Evolutionary conservation across 2,113 vertebrate species (phyloP), one percentile per base, ranked within the genome.

Genomic region (Tragelaphus strepsiceros): DNA sequence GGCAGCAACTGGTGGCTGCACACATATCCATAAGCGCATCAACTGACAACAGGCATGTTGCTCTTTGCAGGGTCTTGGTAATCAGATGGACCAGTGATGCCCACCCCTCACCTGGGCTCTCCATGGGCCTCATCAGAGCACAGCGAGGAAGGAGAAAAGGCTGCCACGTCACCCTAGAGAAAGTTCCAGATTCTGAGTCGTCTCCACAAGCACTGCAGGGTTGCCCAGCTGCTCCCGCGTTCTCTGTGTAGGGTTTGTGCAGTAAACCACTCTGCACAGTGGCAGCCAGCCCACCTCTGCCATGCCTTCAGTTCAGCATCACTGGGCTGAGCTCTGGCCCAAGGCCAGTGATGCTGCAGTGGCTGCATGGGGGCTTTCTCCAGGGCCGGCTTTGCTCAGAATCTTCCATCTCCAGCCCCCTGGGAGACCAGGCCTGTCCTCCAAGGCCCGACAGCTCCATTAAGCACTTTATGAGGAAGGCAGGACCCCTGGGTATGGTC

Each of bases 21-120:
- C 80, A 11, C 14, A 14, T 30, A 58, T 22, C 43, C 26, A 13
- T 43, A 22, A 80, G 64, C 56, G 0, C 22, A 15, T 19, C 46
- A 8, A 0, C 84, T 77, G 74, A 78, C 0, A 3, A 46, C 14
- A 46, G 28, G 39, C 51, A 12, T 14, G 0, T 88, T 6, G 2
- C 91, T 96, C 98, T 96, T 87, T 80, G 17, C 97, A 99, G 99
- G 98, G 97, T 53, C 92, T 80, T 16, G 22, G 5, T 26, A 91
- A 80, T 90, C 96, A 98, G 81, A 82, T 6, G 80, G 87, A 95
- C 83, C 74, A 46, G 3, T 98, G 97, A 88, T 88, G 26, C 88
- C 32, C 2, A 0, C 53, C 61, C 39, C 17, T 5, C 12, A 6
- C 32, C 43, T 26, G 49, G 74, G 85, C 74, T 91, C 80, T 77